Conservation (phyloP, 1,140 invertebrate species). For the Probaryconus sp. region DNA sequence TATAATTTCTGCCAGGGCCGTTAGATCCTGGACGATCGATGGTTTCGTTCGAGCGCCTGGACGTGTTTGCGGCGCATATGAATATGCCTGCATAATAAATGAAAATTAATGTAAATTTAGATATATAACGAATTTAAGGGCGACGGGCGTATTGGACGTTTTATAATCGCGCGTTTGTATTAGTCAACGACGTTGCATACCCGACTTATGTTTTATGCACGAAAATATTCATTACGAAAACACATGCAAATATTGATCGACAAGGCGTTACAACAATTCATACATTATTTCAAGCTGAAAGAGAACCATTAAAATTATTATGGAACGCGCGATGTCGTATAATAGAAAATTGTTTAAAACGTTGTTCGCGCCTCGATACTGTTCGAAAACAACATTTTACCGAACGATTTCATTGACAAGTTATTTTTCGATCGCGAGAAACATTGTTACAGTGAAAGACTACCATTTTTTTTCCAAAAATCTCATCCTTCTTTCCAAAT, state of each 20-base stretch:
- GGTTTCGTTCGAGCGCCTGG: conserved; percentile 43
- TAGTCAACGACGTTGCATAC: conserved; percentile 8
- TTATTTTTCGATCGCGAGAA: too few relatives aligned
- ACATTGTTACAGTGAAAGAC: too few relatives aligned
- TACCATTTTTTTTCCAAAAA: too few relatives aligned
- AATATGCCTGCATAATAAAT: conserved; percentile 55
- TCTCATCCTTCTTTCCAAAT: too few relatives aligned
- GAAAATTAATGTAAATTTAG: conserved; percentile 56
- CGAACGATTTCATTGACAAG: too few relatives aligned
- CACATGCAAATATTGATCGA: conserved; percentile 49
- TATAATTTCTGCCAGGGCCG: conserved; percentile 62
- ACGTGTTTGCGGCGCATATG: conserved; percentile 40
- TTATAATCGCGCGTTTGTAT: conserved; percentile 40
- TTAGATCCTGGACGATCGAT: conserved; percentile 52
- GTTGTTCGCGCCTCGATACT: too few relatives aligned
- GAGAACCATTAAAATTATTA: conserved; percentile 26
- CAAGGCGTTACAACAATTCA: conserved; percentile 35
- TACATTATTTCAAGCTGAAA: conserved; percentile 12
- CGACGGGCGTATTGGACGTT: conserved; percentile 27
- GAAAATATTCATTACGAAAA: conserved; percentile 49
- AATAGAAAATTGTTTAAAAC: conserved; percentile 31
- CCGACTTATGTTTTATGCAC: conserved; percentile 43
- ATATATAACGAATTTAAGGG: conserved; percentile 29
- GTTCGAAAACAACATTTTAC: too few relatives aligned
- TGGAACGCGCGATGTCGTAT: neutral